Evolutionary conservation across 1,140 invertebrate species (phyloP).

Genomic region (Papilio dardanus): DNA sequence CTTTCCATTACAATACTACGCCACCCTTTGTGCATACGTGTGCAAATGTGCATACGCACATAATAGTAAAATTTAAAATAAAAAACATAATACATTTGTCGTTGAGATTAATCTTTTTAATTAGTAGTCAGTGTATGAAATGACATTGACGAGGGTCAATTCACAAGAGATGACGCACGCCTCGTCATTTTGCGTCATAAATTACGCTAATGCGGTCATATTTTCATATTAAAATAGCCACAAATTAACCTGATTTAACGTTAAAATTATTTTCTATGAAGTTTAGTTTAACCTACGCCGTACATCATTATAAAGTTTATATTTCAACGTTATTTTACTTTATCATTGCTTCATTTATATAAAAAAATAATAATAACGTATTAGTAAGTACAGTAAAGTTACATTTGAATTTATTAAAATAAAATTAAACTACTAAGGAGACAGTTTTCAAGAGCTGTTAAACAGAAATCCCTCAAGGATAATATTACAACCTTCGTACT

Average conservation of each 20-base stretch:
- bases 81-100: not conserved
- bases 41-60: too few species aligned
- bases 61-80: too few species aligned
- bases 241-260: not conserved
- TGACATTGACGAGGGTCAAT: constrained; percentile 15
- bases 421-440: constrained; percentile 10
- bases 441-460: not conserved
- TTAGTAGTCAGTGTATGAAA: not conserved
- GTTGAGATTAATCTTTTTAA: constrained; percentile 6
- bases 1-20: too few species aligned
- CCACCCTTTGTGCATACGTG: too few species aligned
- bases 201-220: constrained; percentile 11
- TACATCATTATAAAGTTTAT: not conserved
- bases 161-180: constrained; percentile 10
- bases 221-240: not conserved
- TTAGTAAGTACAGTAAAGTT: too few species aligned
- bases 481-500: constrained; percentile 13
- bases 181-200: constrained; percentile 13
- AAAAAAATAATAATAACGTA: too few species aligned
- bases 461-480: constrained; percentile 17
- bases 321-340: not conserved
- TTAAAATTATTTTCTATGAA: not conserved
- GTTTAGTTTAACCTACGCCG: not conserved
- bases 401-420: not conserved
- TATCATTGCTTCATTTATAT: not conserved